Evolutionary conservation across 2,113 vertebrate genomes (phyloP).

Genomic region (Calyptommatus sinebrachiatus): DNA sequence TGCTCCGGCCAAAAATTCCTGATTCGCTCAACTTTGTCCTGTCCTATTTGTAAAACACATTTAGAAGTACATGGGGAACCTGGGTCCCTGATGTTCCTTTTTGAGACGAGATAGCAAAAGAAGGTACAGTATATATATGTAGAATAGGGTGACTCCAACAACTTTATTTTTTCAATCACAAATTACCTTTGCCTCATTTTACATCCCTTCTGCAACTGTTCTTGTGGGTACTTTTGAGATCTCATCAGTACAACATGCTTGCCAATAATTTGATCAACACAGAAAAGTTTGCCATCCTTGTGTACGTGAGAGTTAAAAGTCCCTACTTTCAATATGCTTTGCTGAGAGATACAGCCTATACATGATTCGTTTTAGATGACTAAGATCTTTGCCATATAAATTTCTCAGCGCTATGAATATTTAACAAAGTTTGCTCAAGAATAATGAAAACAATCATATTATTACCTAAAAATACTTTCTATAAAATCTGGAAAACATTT

Average conservation of each 20-base stretch:
- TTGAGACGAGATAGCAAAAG: too few species aligned
- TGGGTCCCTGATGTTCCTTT: too few species aligned
- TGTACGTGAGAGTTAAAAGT: neutral
- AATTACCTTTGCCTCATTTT: too few species aligned
- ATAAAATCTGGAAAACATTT: neutral
- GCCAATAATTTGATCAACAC: neutral
- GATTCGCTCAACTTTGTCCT: too few species aligned
- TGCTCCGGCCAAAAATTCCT: too few species aligned
- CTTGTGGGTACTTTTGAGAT: neutral
- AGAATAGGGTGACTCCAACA: too few species aligned
- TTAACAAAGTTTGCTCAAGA: neutral
- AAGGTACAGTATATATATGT: too few species aligned
- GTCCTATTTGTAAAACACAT: too few species aligned
- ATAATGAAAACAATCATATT: neutral
- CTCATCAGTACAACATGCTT: neutral
- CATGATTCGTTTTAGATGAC: neutral
- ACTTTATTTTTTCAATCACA: too few species aligned
- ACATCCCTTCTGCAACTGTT: too few species aligned
- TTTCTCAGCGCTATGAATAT: neutral
- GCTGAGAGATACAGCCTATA: neutral
- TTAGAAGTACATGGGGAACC: too few species aligned
- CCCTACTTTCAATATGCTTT: too few species aligned
- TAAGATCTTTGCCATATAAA: neutral
- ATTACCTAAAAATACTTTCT: neutral
- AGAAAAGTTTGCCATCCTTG: neutral